Evolutionary conservation across 2,888 invertebrate species (phyloP), one percentile per base, ranked within the genome.

Genomic region (Mactromeris polynyma): DNA sequence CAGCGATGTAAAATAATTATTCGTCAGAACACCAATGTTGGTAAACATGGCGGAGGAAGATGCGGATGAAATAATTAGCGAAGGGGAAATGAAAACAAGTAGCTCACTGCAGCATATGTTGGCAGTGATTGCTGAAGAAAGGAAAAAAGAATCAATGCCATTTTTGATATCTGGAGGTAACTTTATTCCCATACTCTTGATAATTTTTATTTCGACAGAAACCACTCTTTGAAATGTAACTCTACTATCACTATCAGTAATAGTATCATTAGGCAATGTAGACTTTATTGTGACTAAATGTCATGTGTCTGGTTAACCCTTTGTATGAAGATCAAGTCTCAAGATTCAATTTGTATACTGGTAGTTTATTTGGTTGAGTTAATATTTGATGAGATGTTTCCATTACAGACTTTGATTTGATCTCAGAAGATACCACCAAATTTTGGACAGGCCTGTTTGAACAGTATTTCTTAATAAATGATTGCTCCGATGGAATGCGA

Each of bases 381-480:
- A 11, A 40, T 40, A 40, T 40, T 40, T 40, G 40, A 40, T 40
- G 11, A 40, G 11, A 21, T 54, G 54, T 26, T 46, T 85, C 21
- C 36, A 21, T 81, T 83, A 64, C 93, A 95, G 95, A 94, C 79
- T 99, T 99, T 97, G 99, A 99, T 93, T 98, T 99, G 97, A 97
- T 99, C 26, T 73, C 90, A 2, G 79, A 80, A n/a, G 98, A 98
- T 97, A 98, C 98, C 64, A 98, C 98, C 89, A 98, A 98, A 3
- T 99, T 99, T 96, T 99, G 99, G 99, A 99, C 99, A 84, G 98
- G 99, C 97, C 97, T 99, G 94, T 99, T 99, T 97, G 98, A 99
- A 93, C 97, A 98, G 21, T 98, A 99, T 97, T 99, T 99, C 97
- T 97, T 99, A 26, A 46, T 84, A 42, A 80, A 79, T 19, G 92